phyloP scores from a whole-genome alignment of 1,140 invertebrate genomes.

The Mylabris phalerata region DNA sequence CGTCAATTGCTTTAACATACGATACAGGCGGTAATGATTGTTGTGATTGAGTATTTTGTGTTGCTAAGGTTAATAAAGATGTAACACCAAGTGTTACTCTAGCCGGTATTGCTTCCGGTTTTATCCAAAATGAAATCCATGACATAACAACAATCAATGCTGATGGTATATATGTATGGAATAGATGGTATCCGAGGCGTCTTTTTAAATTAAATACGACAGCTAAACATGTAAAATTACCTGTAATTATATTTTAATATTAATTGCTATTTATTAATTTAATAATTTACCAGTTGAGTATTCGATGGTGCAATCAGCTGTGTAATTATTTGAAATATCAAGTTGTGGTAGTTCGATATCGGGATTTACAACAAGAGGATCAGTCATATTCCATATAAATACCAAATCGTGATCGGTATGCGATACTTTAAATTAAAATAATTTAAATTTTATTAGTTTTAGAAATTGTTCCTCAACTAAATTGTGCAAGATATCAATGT shows the following conservation, averaged over 20 bases:
- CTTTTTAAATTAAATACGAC: constrained; percentile 76
- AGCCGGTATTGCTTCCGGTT: constrained; percentile 81
- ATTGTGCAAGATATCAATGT: too few relatives aligned
- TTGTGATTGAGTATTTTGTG: constrained; percentile 85
- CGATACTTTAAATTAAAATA: constrained; percentile 54
- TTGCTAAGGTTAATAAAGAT: constrained; percentile 77
- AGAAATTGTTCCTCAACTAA: too few relatives aligned
- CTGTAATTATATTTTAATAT: constrained; percentile 41
- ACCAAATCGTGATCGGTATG: constrained; percentile 78
- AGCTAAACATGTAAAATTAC: constrained; percentile 82
- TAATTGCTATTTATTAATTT: neutral
- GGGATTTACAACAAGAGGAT: constrained; percentile 77
- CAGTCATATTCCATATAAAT: constrained; percentile 83
- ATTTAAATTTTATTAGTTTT: too few relatives aligned
- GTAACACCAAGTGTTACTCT: constrained; percentile 76
- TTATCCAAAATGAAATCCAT: constrained; percentile 92
- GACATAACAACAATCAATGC: constrained; percentile 88
- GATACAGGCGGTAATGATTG: constrained; percentile 84
- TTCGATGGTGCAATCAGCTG: constrained; percentile 80
- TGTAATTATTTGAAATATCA: constrained; percentile 81
- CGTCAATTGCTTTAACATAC: constrained; percentile 86
- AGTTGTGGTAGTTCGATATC: constrained; percentile 82
- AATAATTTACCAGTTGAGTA: constrained; percentile 67
- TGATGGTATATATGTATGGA: constrained; percentile 87
- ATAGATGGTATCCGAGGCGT: constrained; percentile 80